phyloP scores from a whole-genome alignment of 37 sponge, comb jelly and placozoan genomes.

The Oscarella lobularis region DNA sequence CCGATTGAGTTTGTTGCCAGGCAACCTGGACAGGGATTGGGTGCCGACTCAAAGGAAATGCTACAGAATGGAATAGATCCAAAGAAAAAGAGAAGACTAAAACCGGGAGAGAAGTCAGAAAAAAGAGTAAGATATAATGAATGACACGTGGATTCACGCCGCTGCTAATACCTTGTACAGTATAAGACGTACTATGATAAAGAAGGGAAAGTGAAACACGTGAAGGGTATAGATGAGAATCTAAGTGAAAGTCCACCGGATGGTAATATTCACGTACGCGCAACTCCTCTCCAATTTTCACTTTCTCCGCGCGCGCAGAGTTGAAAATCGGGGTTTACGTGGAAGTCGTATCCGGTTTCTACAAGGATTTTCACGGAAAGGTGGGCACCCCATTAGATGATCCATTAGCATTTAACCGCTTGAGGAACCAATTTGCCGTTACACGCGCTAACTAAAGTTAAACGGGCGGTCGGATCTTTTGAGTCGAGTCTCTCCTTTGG shows the following conservation, averaged over 20 bases:
- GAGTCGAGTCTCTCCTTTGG: too few species aligned
- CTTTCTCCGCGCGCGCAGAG: conserved; percentile 2
- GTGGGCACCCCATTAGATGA: too few species aligned
- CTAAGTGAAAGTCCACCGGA: conserved; percentile 34
- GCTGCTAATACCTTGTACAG: too few species aligned
- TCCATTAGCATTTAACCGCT: too few species aligned
- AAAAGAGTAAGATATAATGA: not conserved
- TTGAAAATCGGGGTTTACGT: conserved; percentile 12
- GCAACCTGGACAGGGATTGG: conserved; percentile 56
- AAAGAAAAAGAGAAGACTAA: conserved; percentile 24
- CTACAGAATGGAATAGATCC: conserved; percentile 9
- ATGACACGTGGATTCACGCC: conserved; percentile 44
- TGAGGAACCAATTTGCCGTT: too few species aligned
- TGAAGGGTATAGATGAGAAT: conserved; percentile 63
- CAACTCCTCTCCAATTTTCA: too few species aligned
- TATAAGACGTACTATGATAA: conserved; percentile 31
- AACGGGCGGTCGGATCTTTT: too few species aligned
- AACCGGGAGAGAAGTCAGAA: too few species aligned
- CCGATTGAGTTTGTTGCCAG: conserved; percentile 70
- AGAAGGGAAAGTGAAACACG: conserved; percentile 63
- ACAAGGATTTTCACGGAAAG: conserved; percentile 9
- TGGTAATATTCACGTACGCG: conserved; percentile 15
- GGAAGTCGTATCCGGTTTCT: not conserved
- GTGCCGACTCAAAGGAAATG: conserved; percentile 40
- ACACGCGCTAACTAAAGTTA: too few species aligned